A percentile compares a stretch with the other conserved stretches of the same genome.
phyloP scores from a whole-genome alignment of 2,888 invertebrate species.

The Plebejus argus region DNA sequence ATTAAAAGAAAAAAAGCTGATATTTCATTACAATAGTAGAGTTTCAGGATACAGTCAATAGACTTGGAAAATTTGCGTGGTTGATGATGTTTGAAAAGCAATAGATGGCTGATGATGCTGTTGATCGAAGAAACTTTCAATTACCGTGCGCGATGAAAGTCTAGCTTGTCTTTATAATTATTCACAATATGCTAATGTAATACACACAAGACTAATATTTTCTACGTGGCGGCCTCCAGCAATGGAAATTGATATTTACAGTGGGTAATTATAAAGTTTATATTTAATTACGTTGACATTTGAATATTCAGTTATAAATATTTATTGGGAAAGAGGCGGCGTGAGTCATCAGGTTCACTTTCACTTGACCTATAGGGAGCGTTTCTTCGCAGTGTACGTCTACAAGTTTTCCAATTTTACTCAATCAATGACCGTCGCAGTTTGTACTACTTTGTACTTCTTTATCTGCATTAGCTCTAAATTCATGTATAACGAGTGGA shows the following conservation, averaged over 20 bases:
- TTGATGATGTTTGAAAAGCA: background rate
- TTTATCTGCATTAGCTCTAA: background rate
- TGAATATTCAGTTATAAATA: constrained; percentile 39
- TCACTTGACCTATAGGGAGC: constrained; percentile 54
- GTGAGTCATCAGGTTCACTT: constrained; percentile 70
- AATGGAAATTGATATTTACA: constrained; percentile 39
- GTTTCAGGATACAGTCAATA: too few species aligned
- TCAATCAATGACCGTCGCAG: background rate
- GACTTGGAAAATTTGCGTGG: background rate
- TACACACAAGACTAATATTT: constrained; percentile 43
- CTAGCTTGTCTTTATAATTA: constrained; percentile 49
- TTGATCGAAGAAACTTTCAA: constrained; percentile 52
- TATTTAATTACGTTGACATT: constrained; percentile 25
- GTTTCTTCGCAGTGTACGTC: constrained; percentile 2
- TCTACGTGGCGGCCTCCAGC: constrained; percentile 31
- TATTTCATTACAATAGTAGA: background rate
- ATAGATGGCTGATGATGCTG: constrained; percentile 36
- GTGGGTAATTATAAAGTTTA: constrained; percentile 35
- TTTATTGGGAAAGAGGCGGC: constrained; percentile 58
- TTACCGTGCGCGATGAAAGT: constrained; percentile 56
- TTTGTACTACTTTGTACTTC: too few species aligned
- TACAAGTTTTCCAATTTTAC: constrained; percentile 9
- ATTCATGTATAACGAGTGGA: too few species aligned
- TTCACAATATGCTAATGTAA: constrained; percentile 55
- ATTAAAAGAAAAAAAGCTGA: background rate